These are phyloP conservation scores for Tylochromis polylepis DNA, from an alignment of 2,113 vertebrate genomes.

Conservation along the genomic window DNA sequence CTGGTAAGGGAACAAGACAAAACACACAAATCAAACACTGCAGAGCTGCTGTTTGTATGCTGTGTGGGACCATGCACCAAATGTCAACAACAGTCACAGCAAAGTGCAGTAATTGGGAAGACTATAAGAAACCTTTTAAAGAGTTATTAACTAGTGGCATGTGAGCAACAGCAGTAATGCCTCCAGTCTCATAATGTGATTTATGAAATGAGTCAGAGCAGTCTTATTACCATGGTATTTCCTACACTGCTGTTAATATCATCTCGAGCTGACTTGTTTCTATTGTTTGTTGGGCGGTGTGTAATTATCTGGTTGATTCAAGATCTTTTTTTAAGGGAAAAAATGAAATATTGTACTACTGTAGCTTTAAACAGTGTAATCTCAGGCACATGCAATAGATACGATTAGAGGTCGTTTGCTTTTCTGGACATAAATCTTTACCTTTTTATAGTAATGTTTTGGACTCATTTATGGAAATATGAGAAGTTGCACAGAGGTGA, in stretches of 20 bases:
- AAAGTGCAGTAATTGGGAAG: neutral
- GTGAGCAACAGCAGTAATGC: neutral
- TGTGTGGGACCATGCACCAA: neutral
- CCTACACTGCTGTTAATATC: neutral
- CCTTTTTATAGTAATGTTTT: neutral
- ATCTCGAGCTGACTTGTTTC: neutral
- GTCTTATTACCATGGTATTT: neutral
- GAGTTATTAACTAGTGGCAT: neutral
- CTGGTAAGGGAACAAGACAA: neutral
- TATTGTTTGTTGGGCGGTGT: neutral
- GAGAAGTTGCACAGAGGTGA: neutral
- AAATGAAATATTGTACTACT: neutral
- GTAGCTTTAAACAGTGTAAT: neutral
- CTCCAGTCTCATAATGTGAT: neutral
- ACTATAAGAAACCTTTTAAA: neutral
- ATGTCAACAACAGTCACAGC: conserved; percentile 7
- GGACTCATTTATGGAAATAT: neutral
- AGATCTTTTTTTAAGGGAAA: neutral
- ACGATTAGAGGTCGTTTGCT: neutral
- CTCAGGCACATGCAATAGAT: neutral
- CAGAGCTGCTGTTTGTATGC: neutral
- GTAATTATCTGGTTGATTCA: neutral
- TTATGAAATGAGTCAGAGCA: neutral
- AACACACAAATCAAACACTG: conserved; percentile 4
- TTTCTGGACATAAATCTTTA: neutral